A percentile compares a stretch with the other conserved stretches of the same genome.
These are phyloP conservation scores for Chironomus riparius DNA, from an alignment of 2,888 invertebrate genomes.

Conservation along the genomic window DNA sequence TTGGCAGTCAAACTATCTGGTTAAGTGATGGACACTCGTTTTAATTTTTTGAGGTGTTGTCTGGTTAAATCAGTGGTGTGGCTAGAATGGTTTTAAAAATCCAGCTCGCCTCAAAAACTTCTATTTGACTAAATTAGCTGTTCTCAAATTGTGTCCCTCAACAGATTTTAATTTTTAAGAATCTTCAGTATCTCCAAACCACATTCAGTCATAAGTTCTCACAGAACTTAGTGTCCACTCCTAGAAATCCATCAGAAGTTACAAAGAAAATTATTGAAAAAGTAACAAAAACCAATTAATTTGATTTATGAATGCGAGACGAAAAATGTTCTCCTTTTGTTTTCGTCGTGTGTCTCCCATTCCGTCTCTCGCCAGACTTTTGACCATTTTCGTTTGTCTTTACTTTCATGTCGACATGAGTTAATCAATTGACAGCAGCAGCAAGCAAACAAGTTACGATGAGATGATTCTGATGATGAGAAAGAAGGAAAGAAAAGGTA, in stretches of 20 bases:
- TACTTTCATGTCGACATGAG: slow-evolving; percentile 1
- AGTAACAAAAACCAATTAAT: not conserved
- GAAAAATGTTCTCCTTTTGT: not conserved
- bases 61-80: no score
- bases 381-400: no score
- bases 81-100: no score
- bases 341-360: not conserved
- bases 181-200: no score
- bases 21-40: no score
- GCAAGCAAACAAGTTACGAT: not conserved
- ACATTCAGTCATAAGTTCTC: no score
- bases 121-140: no score
- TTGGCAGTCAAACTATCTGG: not conserved
- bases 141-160: no score
- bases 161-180: no score
- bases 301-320: slow-evolving; percentile 23
- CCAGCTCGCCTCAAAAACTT: no score
- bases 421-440: slow-evolving; percentile 5
- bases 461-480: not conserved
- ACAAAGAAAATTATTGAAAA: not conserved
- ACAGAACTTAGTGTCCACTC: not conserved
- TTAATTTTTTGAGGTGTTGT: no score
- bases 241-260: not conserved
- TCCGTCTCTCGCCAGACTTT: not conserved
- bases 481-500: not conserved